Evolutionary conservation across 2,797 vertebrate species (phyloP).

Genomic region (Clarias laeviceps): DNA sequence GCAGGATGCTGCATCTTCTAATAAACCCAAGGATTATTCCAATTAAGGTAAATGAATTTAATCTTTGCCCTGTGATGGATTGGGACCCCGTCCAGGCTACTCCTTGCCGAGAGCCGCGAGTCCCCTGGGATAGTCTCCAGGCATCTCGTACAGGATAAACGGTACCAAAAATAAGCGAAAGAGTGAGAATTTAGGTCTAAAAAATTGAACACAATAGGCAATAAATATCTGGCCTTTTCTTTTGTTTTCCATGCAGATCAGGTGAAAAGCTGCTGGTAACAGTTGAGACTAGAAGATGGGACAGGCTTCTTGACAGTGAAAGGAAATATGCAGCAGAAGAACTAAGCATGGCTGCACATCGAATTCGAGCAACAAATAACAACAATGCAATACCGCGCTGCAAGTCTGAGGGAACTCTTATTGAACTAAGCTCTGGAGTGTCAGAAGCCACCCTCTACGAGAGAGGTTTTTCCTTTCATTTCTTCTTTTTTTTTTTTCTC

Average conservation of each 20-base stretch:
- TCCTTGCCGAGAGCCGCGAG: too few species aligned
- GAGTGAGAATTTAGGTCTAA: neutral
- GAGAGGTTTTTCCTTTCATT: constrained; percentile 78
- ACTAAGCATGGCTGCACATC: constrained; percentile 88
- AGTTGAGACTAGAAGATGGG: constrained; percentile 26
- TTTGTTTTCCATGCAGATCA: constrained; percentile 56
- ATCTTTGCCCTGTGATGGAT: neutral
- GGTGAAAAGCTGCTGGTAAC: constrained; percentile 58
- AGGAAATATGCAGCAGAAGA: constrained; percentile 41
- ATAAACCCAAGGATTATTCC: neutral
- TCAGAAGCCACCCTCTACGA: constrained; percentile 84
- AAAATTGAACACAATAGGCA: neutral
- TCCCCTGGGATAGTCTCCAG: too few species aligned
- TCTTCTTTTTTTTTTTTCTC: neutral
- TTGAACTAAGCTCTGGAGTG: constrained; percentile 85
- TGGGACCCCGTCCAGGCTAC: too few species aligned
- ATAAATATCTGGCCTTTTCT: constrained; percentile 22
- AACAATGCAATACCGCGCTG: constrained; percentile 88
- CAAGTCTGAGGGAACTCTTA: constrained; percentile 92
- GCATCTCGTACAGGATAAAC: too few species aligned
- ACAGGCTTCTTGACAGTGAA: constrained; percentile 38
- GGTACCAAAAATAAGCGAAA: too few species aligned
- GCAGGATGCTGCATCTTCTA: neutral
- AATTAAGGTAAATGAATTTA: neutral
- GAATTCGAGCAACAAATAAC: constrained; percentile 88